phyloP scores from a whole-genome alignment of 2,113 vertebrate genomes.

The Tyrannus savana region DNA sequence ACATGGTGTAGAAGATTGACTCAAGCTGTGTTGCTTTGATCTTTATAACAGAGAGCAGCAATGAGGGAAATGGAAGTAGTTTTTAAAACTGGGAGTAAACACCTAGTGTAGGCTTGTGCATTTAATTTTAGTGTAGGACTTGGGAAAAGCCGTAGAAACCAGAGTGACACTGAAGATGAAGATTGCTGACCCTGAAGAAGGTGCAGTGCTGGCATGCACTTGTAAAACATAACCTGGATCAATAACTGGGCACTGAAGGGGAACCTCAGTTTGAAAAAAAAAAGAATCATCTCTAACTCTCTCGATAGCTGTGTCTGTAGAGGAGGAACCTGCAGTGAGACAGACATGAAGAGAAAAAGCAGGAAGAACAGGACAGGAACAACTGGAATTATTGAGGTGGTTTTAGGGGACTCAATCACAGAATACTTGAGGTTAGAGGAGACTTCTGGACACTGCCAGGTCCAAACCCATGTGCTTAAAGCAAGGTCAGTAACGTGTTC shows the following conservation, averaged over 20 bases:
- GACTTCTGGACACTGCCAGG: neutral
- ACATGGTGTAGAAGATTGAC: neutral
- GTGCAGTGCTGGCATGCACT: neutral
- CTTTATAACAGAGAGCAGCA: neutral
- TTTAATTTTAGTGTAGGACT: neutral
- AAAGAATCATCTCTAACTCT: neutral
- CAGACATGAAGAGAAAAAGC: neutral
- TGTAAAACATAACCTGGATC: neutral
- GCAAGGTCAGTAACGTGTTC: neutral
- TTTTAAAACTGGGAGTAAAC: neutral
- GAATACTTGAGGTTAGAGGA: neutral
- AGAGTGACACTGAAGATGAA: neutral
- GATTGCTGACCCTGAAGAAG: neutral
- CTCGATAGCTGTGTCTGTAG: neutral
- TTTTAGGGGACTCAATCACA: neutral
- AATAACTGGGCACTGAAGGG: neutral
- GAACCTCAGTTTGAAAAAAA: neutral
- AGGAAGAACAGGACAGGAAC: neutral
- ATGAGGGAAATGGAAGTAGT: neutral
- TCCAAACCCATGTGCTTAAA: neutral
- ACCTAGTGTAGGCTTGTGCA: neutral
- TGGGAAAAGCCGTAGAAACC: neutral
- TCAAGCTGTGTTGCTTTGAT: neutral
- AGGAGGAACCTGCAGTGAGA: neutral
- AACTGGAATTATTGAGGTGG: neutral